Conservation (phyloP, 2,797 vertebrate genomes). For the Anniella stebbinsi region DNA sequence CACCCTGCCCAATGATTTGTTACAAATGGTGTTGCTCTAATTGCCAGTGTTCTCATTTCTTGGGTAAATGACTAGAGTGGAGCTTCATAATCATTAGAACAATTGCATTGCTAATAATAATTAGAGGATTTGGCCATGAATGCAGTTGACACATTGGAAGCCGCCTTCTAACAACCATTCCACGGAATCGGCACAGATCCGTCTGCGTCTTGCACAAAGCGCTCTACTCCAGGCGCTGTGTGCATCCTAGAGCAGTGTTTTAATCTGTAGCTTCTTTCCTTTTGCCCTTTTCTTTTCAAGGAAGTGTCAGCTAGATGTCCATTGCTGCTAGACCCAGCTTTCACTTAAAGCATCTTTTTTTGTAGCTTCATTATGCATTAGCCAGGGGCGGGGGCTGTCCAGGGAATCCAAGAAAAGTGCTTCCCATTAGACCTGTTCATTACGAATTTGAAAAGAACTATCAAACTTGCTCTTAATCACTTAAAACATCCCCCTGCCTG, state of each 20-base stretch:
- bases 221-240: background rate
- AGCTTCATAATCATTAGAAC: background rate
- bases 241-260: background rate
- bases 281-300: background rate
- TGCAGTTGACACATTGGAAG: background rate
- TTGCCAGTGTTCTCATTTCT: background rate
- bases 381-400: background rate
- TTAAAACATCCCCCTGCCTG: background rate
- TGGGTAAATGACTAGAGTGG: background rate
- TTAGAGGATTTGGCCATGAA: background rate
- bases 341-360: constrained; percentile 46
- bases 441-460: background rate
- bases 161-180: background rate
- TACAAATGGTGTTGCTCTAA: background rate
- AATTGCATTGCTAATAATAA: background rate
- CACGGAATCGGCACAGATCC: too few species aligned
- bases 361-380: constrained; percentile 48
- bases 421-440: constrained; percentile 53
- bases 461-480: constrained; percentile 38
- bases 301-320: background rate
- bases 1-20: background rate
- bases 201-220: too few species aligned
- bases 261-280: background rate
- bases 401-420: constrained; percentile 49
- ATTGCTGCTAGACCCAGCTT: background rate